A percentile compares a stretch with the other conserved stretches of the same genome.
Evolutionary conservation across 2,888 invertebrate genomes (phyloP).

Genomic region (Lithosia quadra): DNA sequence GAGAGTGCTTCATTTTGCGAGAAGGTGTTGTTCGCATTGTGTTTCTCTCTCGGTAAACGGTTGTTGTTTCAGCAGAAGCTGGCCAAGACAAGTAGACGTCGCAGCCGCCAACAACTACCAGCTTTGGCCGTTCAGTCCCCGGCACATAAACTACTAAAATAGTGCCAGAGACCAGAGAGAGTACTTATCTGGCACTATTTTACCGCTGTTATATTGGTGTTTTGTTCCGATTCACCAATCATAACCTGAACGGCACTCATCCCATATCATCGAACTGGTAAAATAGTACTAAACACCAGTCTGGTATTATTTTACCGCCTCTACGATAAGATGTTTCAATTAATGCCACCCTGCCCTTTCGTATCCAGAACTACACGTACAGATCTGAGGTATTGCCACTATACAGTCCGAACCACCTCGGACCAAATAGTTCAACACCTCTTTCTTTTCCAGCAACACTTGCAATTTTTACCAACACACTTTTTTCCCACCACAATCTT

Average conservation of each 20-base stretch:
- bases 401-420: not conserved
- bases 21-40: not conserved
- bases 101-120: not conserved
- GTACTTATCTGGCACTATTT: not conserved
- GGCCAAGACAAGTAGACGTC: not conserved
- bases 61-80: not conserved
- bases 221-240: not conserved
- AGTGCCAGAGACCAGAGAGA: not conserved
- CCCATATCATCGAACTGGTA: not conserved
- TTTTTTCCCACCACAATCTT: not conserved
- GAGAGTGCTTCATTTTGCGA: not conserved
- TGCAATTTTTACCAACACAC: not conserved
- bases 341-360: not conserved
- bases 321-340: not conserved
- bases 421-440: not conserved
- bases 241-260: not conserved
- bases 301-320: not conserved
- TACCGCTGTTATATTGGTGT: not conserved
- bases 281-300: not conserved
- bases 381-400: not conserved
- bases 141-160: not conserved
- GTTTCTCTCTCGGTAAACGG: not conserved
- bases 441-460: not conserved
- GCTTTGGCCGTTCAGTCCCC: not conserved
- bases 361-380: not conserved